phyloP scores from a whole-genome alignment of 2,888 invertebrate species.

The Lobophora halterata region DNA sequence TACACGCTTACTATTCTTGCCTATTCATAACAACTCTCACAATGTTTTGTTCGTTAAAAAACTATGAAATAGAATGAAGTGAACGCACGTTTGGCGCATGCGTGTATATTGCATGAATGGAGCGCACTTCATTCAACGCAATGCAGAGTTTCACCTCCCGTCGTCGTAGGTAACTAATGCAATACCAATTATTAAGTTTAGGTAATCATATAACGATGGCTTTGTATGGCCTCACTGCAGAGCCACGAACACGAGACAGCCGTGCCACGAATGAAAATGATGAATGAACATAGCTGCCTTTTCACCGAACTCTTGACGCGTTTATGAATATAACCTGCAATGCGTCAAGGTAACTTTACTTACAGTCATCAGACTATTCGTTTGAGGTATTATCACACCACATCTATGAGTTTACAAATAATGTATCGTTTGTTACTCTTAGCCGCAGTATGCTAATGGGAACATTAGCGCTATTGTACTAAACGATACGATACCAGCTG shows the following conservation, averaged over 20 bases:
- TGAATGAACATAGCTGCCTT: conserved; percentile 70
- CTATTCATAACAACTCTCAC: conserved; percentile 30
- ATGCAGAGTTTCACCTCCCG: conserved; percentile 43
- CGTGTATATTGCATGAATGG: conserved; percentile 62
- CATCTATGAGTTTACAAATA: conserved; percentile 11
- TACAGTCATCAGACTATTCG: conserved; percentile 5
- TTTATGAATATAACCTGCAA: conserved; percentile 42
- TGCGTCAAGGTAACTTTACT: conserved; percentile 37
- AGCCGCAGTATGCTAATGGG: conserved; percentile 31
- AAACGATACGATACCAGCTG: conserved; percentile 36
- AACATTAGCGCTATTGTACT: conserved; percentile 37
- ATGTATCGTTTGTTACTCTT: conserved; percentile 25
- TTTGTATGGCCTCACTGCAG: conserved; percentile 7
- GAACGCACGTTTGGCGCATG: conserved; percentile 49
- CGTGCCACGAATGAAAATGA: conserved; percentile 45
- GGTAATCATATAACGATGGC: conserved; percentile 39
- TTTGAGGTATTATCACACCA: too few relatives aligned
- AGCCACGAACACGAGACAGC: conserved; percentile 28
- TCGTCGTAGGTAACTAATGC: conserved; percentile 45
- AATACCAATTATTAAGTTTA: conserved; percentile 49
- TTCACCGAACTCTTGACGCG: conserved; percentile 45
- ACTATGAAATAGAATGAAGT: conserved; percentile 38
- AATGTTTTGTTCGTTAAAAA: conserved; percentile 43
- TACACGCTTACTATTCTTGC: conserved; percentile 22
- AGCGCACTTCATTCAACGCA: conserved; percentile 57